phyloP scores from a whole-genome alignment of 2,888 invertebrate species.

The Dasypogon diadema region DNA sequence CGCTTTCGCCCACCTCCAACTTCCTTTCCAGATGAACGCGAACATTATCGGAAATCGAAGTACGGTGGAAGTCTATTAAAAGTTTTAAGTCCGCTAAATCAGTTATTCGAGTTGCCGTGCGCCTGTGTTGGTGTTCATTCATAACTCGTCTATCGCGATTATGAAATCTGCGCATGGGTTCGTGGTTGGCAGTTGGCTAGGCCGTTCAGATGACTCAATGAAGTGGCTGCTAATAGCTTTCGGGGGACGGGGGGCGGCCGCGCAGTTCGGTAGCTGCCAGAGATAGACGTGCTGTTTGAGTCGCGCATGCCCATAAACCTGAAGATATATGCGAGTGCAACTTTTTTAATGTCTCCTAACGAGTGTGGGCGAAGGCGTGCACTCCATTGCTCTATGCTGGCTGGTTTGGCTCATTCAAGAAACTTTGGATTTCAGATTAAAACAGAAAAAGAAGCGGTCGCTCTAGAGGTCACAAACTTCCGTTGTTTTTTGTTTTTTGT shows the following conservation, averaged over 20 bases:
- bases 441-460: slow-evolving; percentile 21
- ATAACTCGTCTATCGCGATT: slow-evolving; percentile 42
- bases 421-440: slow-evolving; percentile 35
- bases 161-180: slow-evolving; percentile 41
- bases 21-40: slow-evolving; percentile 28
- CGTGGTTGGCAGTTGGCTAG: background rate
- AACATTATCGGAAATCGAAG: slow-evolving; percentile 47
- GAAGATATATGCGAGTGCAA: slow-evolving; percentile 36
- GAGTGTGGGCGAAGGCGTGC: slow-evolving; percentile 40
- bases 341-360: slow-evolving; percentile 37
- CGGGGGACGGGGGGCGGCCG: background rate
- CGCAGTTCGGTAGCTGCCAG: slow-evolving; percentile 40
- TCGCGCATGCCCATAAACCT: slow-evolving; percentile 23
- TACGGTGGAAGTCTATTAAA: slow-evolving; percentile 43
- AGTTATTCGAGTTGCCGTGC: background rate
- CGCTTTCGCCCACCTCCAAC: slow-evolving; percentile 26
- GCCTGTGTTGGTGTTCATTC: slow-evolving; percentile 32
- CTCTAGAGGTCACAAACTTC: slow-evolving; percentile 53
- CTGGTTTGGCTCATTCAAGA: slow-evolving; percentile 38
- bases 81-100: background rate
- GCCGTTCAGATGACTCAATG: slow-evolving; percentile 40
- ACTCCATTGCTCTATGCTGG: background rate
- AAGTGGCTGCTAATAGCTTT: background rate
- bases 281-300: slow-evolving; percentile 22
- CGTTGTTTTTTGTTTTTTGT: slow-evolving; percentile 24